Conservation (phyloP, 2,113 vertebrate genomes). For the Eulemur rufifrons region DNA sequence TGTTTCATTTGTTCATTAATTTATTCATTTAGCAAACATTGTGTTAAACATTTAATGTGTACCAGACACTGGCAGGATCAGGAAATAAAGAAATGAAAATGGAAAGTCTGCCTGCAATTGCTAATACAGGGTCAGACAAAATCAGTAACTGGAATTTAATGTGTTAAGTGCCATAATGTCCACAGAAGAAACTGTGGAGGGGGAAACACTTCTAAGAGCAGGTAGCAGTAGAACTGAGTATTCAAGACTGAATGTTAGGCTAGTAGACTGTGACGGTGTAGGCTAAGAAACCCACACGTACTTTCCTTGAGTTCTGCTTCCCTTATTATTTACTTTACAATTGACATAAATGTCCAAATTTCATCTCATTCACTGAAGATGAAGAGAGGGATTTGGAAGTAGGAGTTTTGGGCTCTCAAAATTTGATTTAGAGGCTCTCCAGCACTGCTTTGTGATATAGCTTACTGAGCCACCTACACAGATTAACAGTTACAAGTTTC, state of each 20-base stretch:
- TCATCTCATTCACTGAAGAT: neutral
- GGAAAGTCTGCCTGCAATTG: neutral
- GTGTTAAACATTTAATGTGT: constrained; percentile 7
- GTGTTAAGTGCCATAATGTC: neutral
- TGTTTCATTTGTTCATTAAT: neutral
- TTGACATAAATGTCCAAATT: neutral
- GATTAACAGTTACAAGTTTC: neutral
- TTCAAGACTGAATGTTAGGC: neutral
- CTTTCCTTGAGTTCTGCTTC: neutral
- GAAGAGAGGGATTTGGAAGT: neutral
- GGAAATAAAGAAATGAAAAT: neutral
- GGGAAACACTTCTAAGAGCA: neutral
- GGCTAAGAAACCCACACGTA: neutral
- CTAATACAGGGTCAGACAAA: neutral
- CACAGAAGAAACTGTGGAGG: neutral
- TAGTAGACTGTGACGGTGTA: neutral
- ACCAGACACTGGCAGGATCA: neutral
- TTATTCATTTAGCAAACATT: constrained; percentile 29
- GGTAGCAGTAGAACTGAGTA: neutral
- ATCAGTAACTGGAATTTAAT: neutral
- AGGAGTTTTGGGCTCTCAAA: neutral
- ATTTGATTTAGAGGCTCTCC: neutral
- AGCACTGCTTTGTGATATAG: neutral
- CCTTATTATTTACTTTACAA: neutral
- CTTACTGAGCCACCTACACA: neutral